A percentile compares a stretch with the other conserved stretches of the same genome.
Conservation (phyloP, 2,888 invertebrate genomes). For the Microctonus brassicae region DNA sequence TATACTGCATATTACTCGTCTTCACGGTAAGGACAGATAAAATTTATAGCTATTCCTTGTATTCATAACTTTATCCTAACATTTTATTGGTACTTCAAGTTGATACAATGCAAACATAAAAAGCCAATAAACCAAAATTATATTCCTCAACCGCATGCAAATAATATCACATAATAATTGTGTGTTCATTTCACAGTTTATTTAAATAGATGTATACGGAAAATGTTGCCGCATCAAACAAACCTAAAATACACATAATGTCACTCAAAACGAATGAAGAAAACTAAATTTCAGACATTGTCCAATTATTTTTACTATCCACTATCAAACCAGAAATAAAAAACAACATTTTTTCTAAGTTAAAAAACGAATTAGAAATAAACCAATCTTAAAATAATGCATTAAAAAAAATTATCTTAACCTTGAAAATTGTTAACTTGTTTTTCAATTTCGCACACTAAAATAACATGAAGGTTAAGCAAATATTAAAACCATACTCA, state of each 20-base stretch:
- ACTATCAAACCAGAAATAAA: constrained; percentile 1
- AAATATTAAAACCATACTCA: too few species aligned
- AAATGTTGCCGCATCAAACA: neutral
- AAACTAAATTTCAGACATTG: neutral
- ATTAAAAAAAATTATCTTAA: too few species aligned
- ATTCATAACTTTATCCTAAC: neutral
- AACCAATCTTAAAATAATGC: too few species aligned
- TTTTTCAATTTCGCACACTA: too few species aligned
- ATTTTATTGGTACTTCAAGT: neutral
- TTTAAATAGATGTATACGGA: constrained; percentile 20
- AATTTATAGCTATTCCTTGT: neutral
- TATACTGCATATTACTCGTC: neutral
- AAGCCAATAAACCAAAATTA: neutral
- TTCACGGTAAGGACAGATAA: constrained; percentile 13
- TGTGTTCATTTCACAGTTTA: neutral
- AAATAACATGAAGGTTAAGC: too few species aligned
- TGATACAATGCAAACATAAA: neutral
- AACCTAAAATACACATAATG: neutral
- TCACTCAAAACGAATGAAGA: neutral
- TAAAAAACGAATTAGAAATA: too few species aligned
- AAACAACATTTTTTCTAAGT: too few species aligned
- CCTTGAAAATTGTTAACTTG: too few species aligned
- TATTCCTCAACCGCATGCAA: neutral
- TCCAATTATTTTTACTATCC: neutral
- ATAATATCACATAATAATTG: neutral